Base-by-base conservation (phyloP, 1,140 invertebrate genomes). In the Zophobas atratus region DNA sequence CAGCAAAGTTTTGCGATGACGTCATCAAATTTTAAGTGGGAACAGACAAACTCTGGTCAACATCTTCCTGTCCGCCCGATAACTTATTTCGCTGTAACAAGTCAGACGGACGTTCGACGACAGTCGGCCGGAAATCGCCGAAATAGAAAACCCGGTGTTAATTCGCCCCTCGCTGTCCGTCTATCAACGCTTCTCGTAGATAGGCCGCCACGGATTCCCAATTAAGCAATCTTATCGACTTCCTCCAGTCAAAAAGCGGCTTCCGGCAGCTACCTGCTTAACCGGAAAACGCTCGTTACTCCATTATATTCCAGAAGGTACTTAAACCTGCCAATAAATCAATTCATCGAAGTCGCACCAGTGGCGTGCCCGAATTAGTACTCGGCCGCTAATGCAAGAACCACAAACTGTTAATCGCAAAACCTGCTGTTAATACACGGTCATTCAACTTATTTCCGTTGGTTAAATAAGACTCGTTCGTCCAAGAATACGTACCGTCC, bases 161-260 rank as follows among this genome's bases (percentile, higher is more conserved):
- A 20, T 20, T 20, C 20, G 20, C 20, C 20, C 20, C 20, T 20
- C 20, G 20, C 20, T 20, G 20, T 20, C 20, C 20, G 20, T 20
- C 20, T 20, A 20, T 20, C 20, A 20, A 20, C 20, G 20, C 20
- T 20, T 20, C 20, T 20, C 20, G 20, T 20, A 20, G 20, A 20
- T 20, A 20, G 20, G 43, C 43, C 43, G 43, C 6, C 43, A 46
- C 43, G 49, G n/a, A 5, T 51, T 20, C 60, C 60, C 41, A 67
- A 43, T 67, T 43, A 67, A 67, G 33, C 8, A 41, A 67, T 67
- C 60, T 67, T 67, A 43, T 67, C 60, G 60, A 67, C 60, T 67
- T 67, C 60, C 60, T 63, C 35, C 36, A 1, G n/a, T 51, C n/a
- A 51, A 46, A 46, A 51, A 51, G 41, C 57, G 6, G 38, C 43